A percentile compares a stretch with the other conserved stretches of the same genome.
phyloP scores from a whole-genome alignment of 2,113 vertebrate species.

The Glareola pratincola region DNA sequence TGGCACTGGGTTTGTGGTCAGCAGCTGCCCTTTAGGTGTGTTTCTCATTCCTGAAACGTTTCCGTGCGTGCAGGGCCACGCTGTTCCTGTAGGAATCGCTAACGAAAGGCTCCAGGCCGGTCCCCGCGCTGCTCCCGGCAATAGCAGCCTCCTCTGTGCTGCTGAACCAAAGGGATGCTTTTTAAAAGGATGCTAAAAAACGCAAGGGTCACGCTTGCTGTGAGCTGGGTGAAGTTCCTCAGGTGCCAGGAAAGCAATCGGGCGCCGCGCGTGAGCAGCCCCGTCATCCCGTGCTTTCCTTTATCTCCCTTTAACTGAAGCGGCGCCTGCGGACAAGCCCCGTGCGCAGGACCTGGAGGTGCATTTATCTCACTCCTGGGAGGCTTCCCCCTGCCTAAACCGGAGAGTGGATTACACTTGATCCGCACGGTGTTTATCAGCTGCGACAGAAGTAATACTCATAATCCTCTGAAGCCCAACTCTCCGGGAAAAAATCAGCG shows the following conservation, averaged over 20 bases:
- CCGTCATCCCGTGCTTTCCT: neutral
- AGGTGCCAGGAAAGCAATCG: neutral
- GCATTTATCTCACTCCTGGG: slow-evolving; percentile 22
- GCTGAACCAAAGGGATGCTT: neutral
- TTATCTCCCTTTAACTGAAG: neutral
- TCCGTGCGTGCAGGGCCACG: neutral
- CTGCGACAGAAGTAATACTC: neutral
- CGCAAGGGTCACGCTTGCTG: neutral
- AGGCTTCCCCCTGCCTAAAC: neutral
- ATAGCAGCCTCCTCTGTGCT: neutral
- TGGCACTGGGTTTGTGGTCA: rapidly evolving
- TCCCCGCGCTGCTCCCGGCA: rapidly evolving
- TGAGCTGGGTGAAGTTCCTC: neutral
- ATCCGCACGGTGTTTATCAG: slow-evolving; percentile 21
- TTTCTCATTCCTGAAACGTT: neutral
- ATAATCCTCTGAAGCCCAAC: slow-evolving; percentile 4
- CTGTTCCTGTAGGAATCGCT: neutral
- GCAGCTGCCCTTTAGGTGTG: neutral
- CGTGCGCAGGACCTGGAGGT: rapidly evolving
- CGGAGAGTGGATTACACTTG: neutral
- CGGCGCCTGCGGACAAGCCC: neutral
- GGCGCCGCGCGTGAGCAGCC: neutral
- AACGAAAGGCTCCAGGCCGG: neutral
- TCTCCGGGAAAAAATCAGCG: neutral
- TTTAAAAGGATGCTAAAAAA: neutral